Base-by-base conservation (phyloP, 2,797 vertebrate genomes). In the Erethizon dorsatum region DNA sequence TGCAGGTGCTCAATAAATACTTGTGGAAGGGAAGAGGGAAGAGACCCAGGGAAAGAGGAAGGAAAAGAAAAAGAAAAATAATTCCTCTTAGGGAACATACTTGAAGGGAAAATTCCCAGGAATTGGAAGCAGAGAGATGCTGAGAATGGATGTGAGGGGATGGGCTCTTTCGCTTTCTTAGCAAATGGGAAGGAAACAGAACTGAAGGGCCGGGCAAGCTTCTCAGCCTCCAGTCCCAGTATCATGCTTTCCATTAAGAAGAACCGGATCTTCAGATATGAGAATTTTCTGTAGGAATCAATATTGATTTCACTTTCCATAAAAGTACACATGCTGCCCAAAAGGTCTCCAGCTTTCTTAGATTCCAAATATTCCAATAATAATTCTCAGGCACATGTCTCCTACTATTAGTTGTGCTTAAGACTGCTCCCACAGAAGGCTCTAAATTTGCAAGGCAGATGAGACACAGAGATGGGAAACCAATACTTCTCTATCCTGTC, bases 301-400 rank as follows among this genome's bases (percentile, higher is more conserved):
- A 56, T 92, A 95, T 80, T 88, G 83, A 92, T 78, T 93, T 96
- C 86, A 18, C 47, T 94, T 94, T 65, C 65, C 50, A 52, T 73
- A n/a, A 50, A 84, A 96, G 95, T 80, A 31, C 22, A 75, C 37
- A 45, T 47, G 15, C 56, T 63, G 6, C 83, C 67, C 52, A 50
- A 61, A 90, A 88, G 79, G 1, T 47, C 47, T 93, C 89, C 52
- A 83, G 77, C 61, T 82, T 92, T 89, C 95, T 92, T 82, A 52
- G 57, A 84, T 50, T 83, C 50, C 11, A 95, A 77, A 33, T 95
- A 75, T 78, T 87, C 78, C 56, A 87, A 52, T 67, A 83, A 80
- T 93, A 94, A 82, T 50, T 90, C 82, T 93, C 50, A 95, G 90
- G 14, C 31, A 67, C 41, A 37, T 1, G 4, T 69, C 69, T 88